Evolutionary conservation across 2,888 invertebrate species (phyloP).

Genomic region (Blomia tropicalis): DNA sequence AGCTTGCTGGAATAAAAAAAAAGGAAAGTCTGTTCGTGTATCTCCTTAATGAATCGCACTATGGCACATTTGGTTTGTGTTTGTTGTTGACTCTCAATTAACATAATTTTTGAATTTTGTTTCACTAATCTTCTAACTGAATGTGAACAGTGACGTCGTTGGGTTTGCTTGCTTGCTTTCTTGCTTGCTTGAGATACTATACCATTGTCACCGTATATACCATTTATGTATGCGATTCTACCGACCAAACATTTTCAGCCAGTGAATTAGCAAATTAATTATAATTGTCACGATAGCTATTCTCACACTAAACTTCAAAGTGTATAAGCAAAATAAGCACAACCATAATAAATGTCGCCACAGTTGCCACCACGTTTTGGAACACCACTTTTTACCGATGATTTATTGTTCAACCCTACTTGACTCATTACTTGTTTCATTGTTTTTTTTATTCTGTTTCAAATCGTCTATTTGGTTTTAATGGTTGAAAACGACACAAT

Average conservation of each 20-base stretch:
- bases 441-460: not conserved
- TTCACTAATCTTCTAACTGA: conserved; percentile 1
- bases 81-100: conserved; percentile 12
- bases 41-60: not conserved
- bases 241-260: not conserved
- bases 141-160: too few relatives aligned
- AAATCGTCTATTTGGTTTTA: too few relatives aligned
- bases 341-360: too few relatives aligned
- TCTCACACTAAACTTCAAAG: too few relatives aligned
- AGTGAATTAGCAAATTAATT: conserved; percentile 14
- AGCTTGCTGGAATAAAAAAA: not conserved
- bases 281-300: conserved; percentile 7
- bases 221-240: too few relatives aligned
- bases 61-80: not conserved
- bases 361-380: not conserved
- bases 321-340: too few relatives aligned
- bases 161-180: too few relatives aligned
- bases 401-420: not conserved
- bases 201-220: too few relatives aligned
- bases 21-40: not conserved
- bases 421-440: not conserved
- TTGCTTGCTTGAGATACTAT: too few relatives aligned
- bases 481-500: too few relatives aligned
- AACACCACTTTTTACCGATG: not conserved
- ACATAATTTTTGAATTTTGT: conserved; percentile 12